Evolutionary conservation across 2,888 invertebrate species (phyloP), one percentile per base, ranked within the genome.

Genomic region (Mactromeris polynyma): DNA sequence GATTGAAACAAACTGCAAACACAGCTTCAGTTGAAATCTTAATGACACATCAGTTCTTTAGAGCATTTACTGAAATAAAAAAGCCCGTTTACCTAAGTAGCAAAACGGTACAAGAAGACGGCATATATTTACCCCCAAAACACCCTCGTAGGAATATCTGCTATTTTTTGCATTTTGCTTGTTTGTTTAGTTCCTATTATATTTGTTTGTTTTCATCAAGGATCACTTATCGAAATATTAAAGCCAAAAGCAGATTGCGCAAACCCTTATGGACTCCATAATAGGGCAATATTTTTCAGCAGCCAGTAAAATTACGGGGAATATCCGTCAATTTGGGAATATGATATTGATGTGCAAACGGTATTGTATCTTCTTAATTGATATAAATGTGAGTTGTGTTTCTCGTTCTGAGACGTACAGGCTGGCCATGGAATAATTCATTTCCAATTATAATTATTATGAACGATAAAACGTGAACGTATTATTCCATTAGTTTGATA

Each of bases 331-430:
- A 26, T 64, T 64, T 64, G 58, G 58, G 58, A 64, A 64, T 64
- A 64, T 64, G n/a, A 64, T 64, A 64, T 64, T 64, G 58, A 64
- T 64, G 58, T 26, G 58, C n/a, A 64, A 64, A 64, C 58, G 26
- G 58, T 64, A 26, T 7, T 64, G 58, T 6, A 64, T 64, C 58
- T 64, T 26, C 58, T n/a, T 64, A 64, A 64, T 64, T 64, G 58
- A 64, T 26, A 64, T 64, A 26, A 64, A 64, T 64, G 26, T 26
- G 58, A 64, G 58, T 64, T 2, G 26, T 64, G 58, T 64, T 64
- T 0, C 26, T 26, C n/a, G n/a, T n/a, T 64, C 58, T 64, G 58
- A 64, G 58, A 64, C 58, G 26, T 64, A 64, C 58, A 64, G 58
- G 11, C 58, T 26, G 26, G 58, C 26, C 58, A 26, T 64, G 58